These are phyloP conservation scores for Pterocles burchelli DNA, from an alignment of 2,113 vertebrate genomes.

Conservation along the genomic window DNA sequence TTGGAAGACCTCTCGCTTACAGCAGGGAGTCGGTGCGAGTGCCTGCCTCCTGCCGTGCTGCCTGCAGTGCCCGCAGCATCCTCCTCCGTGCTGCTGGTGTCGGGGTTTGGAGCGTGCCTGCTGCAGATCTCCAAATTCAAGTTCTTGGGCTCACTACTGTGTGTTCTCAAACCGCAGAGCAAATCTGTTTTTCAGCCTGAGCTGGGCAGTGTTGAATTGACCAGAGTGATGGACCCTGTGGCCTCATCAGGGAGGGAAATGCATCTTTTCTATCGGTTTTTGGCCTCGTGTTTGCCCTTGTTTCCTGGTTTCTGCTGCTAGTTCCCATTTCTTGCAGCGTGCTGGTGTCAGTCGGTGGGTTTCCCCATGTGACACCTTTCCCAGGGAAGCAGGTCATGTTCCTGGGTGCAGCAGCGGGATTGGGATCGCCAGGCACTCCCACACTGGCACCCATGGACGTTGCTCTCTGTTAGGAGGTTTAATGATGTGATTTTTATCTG, in stretches of 20 bases:
- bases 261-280: fast-evolving
- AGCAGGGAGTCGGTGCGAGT: neutral
- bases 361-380: neutral
- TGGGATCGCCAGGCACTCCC: fast-evolving
- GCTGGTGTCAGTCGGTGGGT: fast-evolving
- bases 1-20: neutral
- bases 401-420: fast-evolving
- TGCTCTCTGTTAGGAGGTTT: fast-evolving
- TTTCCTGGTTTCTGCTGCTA: neutral
- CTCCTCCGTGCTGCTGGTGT: fast-evolving
- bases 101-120: fast-evolving
- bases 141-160: neutral
- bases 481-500: fast-evolving
- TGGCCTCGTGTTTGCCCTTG: neutral
- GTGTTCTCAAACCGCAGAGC: neutral
- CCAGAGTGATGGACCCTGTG: fast-evolving
- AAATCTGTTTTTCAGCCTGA: neutral
- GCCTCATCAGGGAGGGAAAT: fast-evolving
- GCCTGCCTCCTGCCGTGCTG: neutral
- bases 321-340: neutral
- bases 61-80: fast-evolving
- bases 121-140: no score
- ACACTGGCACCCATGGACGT: fast-evolving
- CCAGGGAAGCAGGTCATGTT: fast-evolving
- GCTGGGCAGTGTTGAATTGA: neutral